These are phyloP conservation scores for Takifugu ocellatus DNA, from an alignment of 2,797 vertebrate species.

Conservation along the genomic window DNA sequence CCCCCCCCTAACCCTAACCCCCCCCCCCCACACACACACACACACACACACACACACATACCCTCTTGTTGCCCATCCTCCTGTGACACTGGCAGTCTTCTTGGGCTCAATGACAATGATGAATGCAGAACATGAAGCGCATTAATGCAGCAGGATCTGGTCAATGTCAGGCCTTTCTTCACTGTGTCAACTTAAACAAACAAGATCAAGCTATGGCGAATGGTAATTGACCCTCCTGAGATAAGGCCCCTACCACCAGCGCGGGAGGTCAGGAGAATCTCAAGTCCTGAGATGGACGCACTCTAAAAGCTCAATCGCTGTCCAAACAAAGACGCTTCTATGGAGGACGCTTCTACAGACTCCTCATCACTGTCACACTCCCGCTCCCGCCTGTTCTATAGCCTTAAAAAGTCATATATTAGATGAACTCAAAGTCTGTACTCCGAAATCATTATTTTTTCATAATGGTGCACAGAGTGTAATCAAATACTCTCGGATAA, in stretches of 20 bases:
- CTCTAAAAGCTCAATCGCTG: constrained; percentile 22
- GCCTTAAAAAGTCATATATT: too few relatives aligned
- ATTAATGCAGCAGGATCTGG: constrained; percentile 96
- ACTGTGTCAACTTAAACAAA: constrained; percentile 99
- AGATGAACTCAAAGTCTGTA: too few relatives aligned
- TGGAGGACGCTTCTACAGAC: constrained; percentile 1
- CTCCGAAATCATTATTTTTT: too few relatives aligned
- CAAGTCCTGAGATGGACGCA: constrained; percentile 35
- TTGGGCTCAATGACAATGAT: constrained; percentile 88
- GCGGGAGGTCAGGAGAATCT: constrained; percentile 79
- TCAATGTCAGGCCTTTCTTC: constrained; percentile 98
- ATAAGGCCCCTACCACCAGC: constrained; percentile 79
- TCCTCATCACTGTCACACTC: constrained; percentile 18
- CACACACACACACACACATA: constrained; percentile 22
- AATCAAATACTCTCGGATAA: too few relatives aligned
- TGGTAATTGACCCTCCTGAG: constrained; percentile 94
- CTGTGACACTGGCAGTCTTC: constrained; percentile 71
- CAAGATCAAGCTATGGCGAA: constrained; percentile 92
- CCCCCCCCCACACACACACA: constrained; percentile 9
- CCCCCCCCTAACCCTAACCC: neutral
- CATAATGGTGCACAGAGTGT: too few relatives aligned
- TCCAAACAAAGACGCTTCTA: constrained; percentile 27
- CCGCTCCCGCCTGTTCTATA: neutral
- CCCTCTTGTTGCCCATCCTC: constrained; percentile 36
- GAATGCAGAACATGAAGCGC: constrained; percentile 97